phyloP scores from a whole-genome alignment of 1,140 invertebrate genomes.

The Zaprionus ornatus region DNA sequence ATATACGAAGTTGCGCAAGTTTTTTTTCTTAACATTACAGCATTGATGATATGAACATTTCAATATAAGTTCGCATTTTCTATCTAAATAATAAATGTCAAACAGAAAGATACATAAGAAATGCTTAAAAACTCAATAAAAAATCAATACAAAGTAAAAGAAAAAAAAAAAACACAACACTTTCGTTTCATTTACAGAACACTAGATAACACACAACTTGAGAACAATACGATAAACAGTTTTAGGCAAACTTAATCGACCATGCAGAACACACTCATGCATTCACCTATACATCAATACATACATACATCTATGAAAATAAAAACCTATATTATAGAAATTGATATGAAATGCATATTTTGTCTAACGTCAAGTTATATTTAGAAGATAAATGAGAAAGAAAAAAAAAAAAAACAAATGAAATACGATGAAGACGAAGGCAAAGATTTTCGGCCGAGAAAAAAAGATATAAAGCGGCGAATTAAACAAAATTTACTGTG shows the following conservation, averaged over 20 bases:
- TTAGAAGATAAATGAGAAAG: slow-evolving; percentile 48
- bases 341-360: slow-evolving; percentile 63
- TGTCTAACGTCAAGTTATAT: slow-evolving; percentile 76
- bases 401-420: neutral
- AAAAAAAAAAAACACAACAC: slow-evolving; percentile 48
- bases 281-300: slow-evolving; percentile 35
- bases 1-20: slow-evolving; percentile 13
- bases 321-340: slow-evolving; percentile 46
- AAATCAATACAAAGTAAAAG: slow-evolving; percentile 55
- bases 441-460: slow-evolving; percentile 41
- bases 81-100: slow-evolving; percentile 69
- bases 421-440: slow-evolving; percentile 4
- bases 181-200: slow-evolving; percentile 67
- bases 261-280: slow-evolving; percentile 16
- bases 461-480: slow-evolving; percentile 19
- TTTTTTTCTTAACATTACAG: slow-evolving; percentile 31
- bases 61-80: slow-evolving; percentile 68
- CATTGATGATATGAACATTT: slow-evolving; percentile 33
- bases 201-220: slow-evolving; percentile 9
- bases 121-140: slow-evolving; percentile 62
- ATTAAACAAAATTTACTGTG: slow-evolving; percentile 49
- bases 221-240: slow-evolving; percentile 17
- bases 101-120: slow-evolving; percentile 65
- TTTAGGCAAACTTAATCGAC: slow-evolving; percentile 55
- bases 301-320: slow-evolving; percentile 46